phyloP scores from a whole-genome alignment of 1,140 invertebrate genomes.

The Telenomus remus region DNA sequence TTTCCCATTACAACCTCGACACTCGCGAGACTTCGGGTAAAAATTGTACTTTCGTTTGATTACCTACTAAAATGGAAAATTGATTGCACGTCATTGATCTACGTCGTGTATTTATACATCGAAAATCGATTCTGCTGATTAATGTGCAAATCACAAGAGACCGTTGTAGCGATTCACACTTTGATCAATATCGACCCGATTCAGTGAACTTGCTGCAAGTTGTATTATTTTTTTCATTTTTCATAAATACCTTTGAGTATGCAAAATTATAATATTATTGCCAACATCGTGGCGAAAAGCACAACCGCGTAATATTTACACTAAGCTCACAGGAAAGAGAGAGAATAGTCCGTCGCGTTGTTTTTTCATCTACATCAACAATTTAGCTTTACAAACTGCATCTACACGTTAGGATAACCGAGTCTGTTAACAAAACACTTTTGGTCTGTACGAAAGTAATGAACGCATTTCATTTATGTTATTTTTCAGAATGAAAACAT shows the following conservation, averaged over 20 bases:
- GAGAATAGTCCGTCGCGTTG: constrained; percentile 48
- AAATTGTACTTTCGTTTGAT: constrained; percentile 44
- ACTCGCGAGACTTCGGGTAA: constrained; percentile 5
- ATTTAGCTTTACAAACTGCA: too few species aligned
- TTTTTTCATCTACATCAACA: constrained; percentile 36
- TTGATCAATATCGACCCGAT: constrained; percentile 19
- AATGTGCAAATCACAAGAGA: constrained; percentile 15
- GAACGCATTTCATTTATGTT: constrained; percentile 38
- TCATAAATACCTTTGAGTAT: constrained; percentile 27
- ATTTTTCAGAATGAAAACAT: constrained; percentile 45
- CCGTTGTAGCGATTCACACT: constrained; percentile 8
- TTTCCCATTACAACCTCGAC: constrained; percentile 7
- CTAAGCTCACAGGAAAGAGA: constrained; percentile 57
- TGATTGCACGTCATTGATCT: constrained; percentile 28
- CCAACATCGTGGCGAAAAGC: constrained; percentile 41
- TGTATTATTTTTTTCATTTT: too few species aligned
- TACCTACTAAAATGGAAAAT: constrained; percentile 25
- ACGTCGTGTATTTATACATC: constrained; percentile 14
- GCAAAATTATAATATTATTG: constrained; percentile 56
- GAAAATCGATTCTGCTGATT: constrained; percentile 19
- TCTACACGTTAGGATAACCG: too few species aligned
- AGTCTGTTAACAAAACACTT: too few species aligned
- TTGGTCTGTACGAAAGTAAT: constrained; percentile 65
- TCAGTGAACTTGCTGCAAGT: constrained; percentile 1
- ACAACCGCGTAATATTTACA: constrained; percentile 58